Evolutionary conservation across 2,888 invertebrate species (phyloP).

Genomic region (Congeria kusceri): DNA sequence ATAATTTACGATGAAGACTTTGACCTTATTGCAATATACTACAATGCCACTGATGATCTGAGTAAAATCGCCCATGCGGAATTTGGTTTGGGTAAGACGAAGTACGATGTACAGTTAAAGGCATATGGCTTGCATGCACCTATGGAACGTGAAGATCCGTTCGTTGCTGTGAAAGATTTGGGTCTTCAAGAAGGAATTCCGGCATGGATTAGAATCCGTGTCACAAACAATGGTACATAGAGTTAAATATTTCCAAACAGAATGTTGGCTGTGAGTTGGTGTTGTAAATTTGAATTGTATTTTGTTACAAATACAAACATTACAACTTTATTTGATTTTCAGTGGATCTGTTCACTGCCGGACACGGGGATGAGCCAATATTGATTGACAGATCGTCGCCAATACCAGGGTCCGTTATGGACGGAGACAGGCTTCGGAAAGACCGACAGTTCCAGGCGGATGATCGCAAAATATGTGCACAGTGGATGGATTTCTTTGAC

Average conservation of each 20-base stretch:
- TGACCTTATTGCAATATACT: constrained; percentile 71
- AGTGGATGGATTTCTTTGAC: constrained; percentile 75
- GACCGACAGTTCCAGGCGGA: constrained; percentile 67
- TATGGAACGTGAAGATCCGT: constrained; percentile 61
- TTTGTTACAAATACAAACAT: not conserved
- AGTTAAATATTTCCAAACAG: no score
- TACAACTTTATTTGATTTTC: constrained; percentile 15
- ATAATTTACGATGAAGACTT: constrained; percentile 75
- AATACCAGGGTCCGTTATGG: constrained; percentile 68
- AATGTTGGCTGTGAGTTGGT: no score
- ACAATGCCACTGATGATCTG: constrained; percentile 63
- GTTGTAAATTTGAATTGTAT: not conserved
- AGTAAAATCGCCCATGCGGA: constrained; percentile 70
- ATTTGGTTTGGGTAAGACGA: constrained; percentile 73
- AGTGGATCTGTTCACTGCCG: constrained; percentile 73
- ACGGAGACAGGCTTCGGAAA: constrained; percentile 63
- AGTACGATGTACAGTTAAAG: constrained; percentile 69
- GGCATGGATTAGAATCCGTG: constrained; percentile 74
- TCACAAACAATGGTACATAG: constrained; percentile 70
- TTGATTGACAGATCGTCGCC: constrained; percentile 74
- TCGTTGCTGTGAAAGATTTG: constrained; percentile 69
- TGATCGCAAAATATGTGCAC: constrained; percentile 65
- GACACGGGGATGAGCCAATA: constrained; percentile 73
- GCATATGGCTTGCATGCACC: constrained; percentile 66
- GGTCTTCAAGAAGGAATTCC: constrained; percentile 71